Evolutionary conservation across 2,888 invertebrate species (phyloP).

Genomic region (Xestoiulus laeticollis): DNA sequence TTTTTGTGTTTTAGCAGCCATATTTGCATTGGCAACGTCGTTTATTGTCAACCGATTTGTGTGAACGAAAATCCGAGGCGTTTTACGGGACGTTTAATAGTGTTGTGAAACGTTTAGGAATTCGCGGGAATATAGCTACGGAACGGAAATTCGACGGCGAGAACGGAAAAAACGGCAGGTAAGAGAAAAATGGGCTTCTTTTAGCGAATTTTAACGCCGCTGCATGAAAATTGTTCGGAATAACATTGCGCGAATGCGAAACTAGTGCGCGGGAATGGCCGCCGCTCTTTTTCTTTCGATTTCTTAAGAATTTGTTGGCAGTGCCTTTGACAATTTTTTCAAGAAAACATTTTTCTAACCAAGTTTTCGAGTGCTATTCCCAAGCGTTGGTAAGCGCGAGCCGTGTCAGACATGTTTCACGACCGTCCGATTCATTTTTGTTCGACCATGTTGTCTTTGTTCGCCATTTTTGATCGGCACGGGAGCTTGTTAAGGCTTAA

Average conservation of each 20-base stretch:
- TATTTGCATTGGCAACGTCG: constrained; percentile 54
- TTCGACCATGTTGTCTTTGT: constrained; percentile 54
- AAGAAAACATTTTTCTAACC: neutral
- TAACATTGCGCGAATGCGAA: neutral
- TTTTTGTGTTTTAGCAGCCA: constrained; percentile 55
- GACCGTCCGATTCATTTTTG: neutral
- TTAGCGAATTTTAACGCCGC: neutral
- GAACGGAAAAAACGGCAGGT: neutral
- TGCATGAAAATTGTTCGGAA: neutral
- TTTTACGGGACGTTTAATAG: neutral
- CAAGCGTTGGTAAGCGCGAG: neutral
- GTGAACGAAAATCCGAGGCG: constrained; percentile 32
- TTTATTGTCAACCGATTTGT: constrained; percentile 51
- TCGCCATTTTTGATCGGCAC: constrained; percentile 55
- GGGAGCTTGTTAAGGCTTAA: constrained; percentile 48
- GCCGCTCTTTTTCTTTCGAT: constrained; percentile 9
- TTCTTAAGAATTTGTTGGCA: neutral
- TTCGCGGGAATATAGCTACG: neutral
- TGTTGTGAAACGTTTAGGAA: neutral
- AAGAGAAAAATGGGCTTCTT: neutral
- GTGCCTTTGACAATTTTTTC: neutral
- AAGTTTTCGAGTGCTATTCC: neutral
- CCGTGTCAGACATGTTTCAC: neutral
- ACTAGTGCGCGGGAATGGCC: constrained; percentile 1
- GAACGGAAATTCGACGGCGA: neutral